Base-by-base conservation (phyloP, 1,140 invertebrate species). In the Eurosta solidaginis region DNA sequence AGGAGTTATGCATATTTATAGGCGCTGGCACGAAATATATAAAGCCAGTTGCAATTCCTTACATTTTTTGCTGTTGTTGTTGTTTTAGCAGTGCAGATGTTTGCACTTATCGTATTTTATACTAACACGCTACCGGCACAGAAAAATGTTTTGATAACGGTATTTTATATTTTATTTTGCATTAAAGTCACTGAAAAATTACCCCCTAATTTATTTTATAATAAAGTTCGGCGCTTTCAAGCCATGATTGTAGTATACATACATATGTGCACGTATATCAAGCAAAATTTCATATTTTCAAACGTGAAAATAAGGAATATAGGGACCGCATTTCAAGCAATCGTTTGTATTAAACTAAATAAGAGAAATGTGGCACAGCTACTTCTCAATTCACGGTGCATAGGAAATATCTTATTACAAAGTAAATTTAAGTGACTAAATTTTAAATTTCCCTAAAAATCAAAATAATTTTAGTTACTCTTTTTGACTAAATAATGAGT, bases 201-300 rank as follows among this genome's bases (percentile, higher is more conserved):
- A 76, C 49, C 25, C 42, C 36, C 27, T 76, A 76, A 76, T 52
- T 76, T 52, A 49, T 47, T 36, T 76, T 47, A 76, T 76, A 76
- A 76, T 52, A 76, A 76, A 47, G 29, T 45, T 76, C 45, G 52
- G 75, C 49, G n/a, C 40, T 68, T 68, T 68, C 36, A 33, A 40
- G 59, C 40, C 59, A 68, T 68, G 36, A 68, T 33, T 68, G 59
- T 68, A 17, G 14, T 33, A 22, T 47, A 42, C n/a, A 4, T 47
- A 40, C n/a, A 17, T 36, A 33, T 36, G 29, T 29, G 14, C 14
- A 33, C 10, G n/a, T 25, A 27, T 22, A 52, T 27, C 49, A 5
- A 20, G 10, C 49, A 1, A 10, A 54, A 20, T 27, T 54, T 20
- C 20, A 10, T n/a, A n/a, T n/a, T n/a, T n/a, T n/a, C n/a, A n/a